These are phyloP conservation scores for Pyxicephalus adspersus DNA, from an alignment of 2,113 vertebrate species.

Conservation along the genomic window DNA sequence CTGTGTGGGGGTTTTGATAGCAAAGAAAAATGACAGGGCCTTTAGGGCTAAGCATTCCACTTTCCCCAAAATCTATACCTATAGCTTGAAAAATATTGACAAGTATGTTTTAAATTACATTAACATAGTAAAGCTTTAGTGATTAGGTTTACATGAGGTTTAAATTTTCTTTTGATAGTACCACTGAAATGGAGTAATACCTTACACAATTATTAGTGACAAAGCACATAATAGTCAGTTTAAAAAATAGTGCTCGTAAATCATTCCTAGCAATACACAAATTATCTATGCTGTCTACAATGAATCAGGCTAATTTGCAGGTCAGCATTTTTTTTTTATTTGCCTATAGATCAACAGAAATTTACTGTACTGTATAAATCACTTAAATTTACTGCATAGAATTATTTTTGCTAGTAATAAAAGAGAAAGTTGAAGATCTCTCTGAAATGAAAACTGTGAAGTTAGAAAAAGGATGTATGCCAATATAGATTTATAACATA, in stretches of 20 bases:
- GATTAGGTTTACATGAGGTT: too few relatives aligned
- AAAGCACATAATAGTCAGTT: not conserved
- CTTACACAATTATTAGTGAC: not conserved
- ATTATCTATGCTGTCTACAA: constrained; percentile 16
- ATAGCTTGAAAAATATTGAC: too few relatives aligned
- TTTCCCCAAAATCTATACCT: too few relatives aligned
- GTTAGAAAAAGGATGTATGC: too few relatives aligned
- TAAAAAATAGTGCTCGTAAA: constrained; percentile 19
- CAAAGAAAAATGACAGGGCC: too few relatives aligned
- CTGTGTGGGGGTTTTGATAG: too few relatives aligned
- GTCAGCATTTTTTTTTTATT: constrained; percentile 21
- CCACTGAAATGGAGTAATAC: not conserved
- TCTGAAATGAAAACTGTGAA: too few relatives aligned
- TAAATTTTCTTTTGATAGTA: not conserved
- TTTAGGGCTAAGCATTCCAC: too few relatives aligned
- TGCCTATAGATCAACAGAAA: constrained; percentile 10
- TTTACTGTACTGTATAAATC: constrained; percentile 23
- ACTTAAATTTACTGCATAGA: constrained; percentile 17
- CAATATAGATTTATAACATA: too few relatives aligned
- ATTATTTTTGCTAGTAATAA: not conserved
- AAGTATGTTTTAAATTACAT: too few relatives aligned
- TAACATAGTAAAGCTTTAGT: too few relatives aligned
- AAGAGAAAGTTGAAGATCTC: not conserved
- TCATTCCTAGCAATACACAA: not conserved
- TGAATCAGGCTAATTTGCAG: constrained; percentile 19